Evolutionary conservation across 2,797 vertebrate species (phyloP).

Genomic region (Vespertilio murinus): DNA sequence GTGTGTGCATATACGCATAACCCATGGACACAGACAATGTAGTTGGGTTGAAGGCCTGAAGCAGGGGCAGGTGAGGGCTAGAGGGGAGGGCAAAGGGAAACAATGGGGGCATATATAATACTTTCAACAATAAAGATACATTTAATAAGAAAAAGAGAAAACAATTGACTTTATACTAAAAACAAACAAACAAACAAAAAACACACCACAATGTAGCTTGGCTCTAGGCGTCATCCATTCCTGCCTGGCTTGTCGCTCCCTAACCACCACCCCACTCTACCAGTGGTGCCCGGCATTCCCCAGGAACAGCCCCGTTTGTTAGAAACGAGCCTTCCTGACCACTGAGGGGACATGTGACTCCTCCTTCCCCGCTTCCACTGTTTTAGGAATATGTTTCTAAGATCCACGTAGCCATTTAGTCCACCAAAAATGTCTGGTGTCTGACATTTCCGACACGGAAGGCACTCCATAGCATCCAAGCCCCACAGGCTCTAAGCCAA

Average conservation of each 20-base stretch:
- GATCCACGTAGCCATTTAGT: not conserved
- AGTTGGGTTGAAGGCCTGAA: too few species aligned
- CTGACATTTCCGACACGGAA: not conserved
- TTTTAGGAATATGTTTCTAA: not conserved
- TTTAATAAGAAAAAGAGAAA: too few species aligned
- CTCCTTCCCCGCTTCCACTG: not conserved
- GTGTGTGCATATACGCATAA: too few species aligned
- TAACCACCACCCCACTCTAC: not conserved
- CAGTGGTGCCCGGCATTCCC: not conserved
- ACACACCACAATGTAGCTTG: not conserved
- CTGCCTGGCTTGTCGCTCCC: not conserved
- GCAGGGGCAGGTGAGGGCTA: too few species aligned
- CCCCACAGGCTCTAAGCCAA: not conserved
- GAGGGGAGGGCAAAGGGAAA: too few species aligned
- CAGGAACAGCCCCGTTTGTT: not conserved
- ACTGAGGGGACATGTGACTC: not conserved
- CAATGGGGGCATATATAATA: too few species aligned
- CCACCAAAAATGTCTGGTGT: too few species aligned
- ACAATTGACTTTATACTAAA: not conserved
- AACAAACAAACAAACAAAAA: not conserved
- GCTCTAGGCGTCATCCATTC: not conserved
- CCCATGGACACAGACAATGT: too few species aligned
- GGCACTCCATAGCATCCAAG: not conserved
- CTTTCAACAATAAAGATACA: too few species aligned
- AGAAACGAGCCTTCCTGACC: not conserved